A percentile compares a stretch with the other conserved stretches of the same genome.
phyloP scores from a whole-genome alignment of 2,888 invertebrate species.

The Eremobia ochroleuca region DNA sequence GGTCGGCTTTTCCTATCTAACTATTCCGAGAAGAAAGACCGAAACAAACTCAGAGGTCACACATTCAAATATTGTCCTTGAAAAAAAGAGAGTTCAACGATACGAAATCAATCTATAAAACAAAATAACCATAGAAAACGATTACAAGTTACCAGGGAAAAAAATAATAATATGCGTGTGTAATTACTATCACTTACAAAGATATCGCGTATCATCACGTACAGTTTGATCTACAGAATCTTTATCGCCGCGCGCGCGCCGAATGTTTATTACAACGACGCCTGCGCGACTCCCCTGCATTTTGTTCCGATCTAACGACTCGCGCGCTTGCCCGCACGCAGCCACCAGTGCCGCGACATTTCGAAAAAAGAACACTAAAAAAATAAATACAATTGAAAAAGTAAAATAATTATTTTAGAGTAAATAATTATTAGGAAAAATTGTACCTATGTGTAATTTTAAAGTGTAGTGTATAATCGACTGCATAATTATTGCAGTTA shows the following conservation, averaged over 20 bases:
- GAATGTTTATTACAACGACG: conserved; percentile 71
- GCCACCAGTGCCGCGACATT: conserved; percentile 47
- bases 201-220: conserved; percentile 60
- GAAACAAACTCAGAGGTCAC: too few relatives aligned
- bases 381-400: conserved; percentile 16
- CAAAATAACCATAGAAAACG: not conserved
- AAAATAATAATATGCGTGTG: not conserved
- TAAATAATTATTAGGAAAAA: not conserved
- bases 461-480: conserved; percentile 54
- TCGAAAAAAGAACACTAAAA: conserved; percentile 18
- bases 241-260: conserved; percentile 56
- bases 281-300: conserved; percentile 67
- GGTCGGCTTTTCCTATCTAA: too few relatives aligned
- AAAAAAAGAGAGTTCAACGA: not conserved
- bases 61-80: not conserved
- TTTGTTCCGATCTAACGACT: conserved; percentile 68
- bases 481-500: conserved; percentile 30
- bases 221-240: conserved; percentile 55
- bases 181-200: conserved; percentile 25
- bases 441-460: conserved; percentile 45
- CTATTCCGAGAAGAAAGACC: too few relatives aligned
- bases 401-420: conserved; percentile 8
- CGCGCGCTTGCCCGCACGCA: conserved; percentile 71
- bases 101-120: not conserved
- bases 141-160: not conserved